Conservation (phyloP, 2,797 vertebrate species). For the Distichodus sexfasciatus region DNA sequence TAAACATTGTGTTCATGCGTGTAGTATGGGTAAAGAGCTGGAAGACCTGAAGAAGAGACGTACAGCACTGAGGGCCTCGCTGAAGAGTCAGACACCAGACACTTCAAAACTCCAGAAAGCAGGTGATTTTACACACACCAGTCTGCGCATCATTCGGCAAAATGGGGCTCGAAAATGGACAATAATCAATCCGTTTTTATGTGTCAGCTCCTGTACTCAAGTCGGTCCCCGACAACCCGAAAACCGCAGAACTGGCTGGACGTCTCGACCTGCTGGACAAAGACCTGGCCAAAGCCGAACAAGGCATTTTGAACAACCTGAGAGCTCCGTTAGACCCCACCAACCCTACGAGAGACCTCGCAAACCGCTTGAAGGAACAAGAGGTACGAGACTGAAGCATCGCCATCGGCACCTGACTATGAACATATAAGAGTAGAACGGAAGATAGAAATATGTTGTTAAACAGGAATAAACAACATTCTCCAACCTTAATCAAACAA, state of each 20-base stretch:
- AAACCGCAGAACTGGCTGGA: slow-evolving; percentile 69
- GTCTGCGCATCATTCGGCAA: too few species aligned
- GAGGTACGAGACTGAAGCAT: slow-evolving; percentile 82
- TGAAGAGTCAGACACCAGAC: slow-evolving; percentile 71
- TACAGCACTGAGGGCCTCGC: slow-evolving; percentile 61
- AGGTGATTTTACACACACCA: slow-evolving; percentile 55
- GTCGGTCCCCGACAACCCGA: slow-evolving; percentile 70
- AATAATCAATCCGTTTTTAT: slow-evolving; percentile 10
- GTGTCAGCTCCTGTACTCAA: slow-evolving; percentile 59
- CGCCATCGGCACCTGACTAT: too few species aligned
- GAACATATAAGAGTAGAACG: too few species aligned
- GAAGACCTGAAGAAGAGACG: slow-evolving; percentile 81
- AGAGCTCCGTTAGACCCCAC: slow-evolving; percentile 79
- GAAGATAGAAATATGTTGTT: too few species aligned
- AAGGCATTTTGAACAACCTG: slow-evolving; percentile 73
- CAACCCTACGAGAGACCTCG: slow-evolving; percentile 78
- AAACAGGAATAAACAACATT: too few species aligned
- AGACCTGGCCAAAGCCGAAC: slow-evolving; percentile 76
- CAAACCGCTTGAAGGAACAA: slow-evolving; percentile 80
- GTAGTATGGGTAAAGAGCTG: slow-evolving; percentile 83
- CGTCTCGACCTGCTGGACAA: slow-evolving; percentile 77
- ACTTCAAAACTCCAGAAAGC: slow-evolving; percentile 50
- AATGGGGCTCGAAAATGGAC: too few species aligned
- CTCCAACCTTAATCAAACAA: too few species aligned
- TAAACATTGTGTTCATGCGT: not conserved